These are phyloP conservation scores for Caenorhabditis imperialis DNA, from an alignment of 2,888 invertebrate species.

Conservation along the genomic window DNA sequence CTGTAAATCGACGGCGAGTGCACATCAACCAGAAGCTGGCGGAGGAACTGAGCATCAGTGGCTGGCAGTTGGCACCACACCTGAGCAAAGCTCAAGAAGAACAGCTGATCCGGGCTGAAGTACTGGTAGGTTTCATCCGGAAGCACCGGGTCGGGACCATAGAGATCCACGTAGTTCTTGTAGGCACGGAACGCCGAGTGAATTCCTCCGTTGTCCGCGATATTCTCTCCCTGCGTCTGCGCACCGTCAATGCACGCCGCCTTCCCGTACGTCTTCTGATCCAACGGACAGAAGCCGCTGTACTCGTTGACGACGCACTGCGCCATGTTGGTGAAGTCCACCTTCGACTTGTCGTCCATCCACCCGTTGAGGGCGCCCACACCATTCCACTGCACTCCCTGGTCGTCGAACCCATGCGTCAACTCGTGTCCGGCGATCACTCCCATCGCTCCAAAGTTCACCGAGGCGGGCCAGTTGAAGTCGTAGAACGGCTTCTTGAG, in stretches of 20 bases:
- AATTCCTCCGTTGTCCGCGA: conserved; percentile 81
- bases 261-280: conserved; percentile 45
- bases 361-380: conserved; percentile 68
- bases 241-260: conserved; percentile 78
- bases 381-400: conserved; percentile 74
- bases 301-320: conserved; percentile 71
- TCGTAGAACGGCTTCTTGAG: conserved; percentile 74
- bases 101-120: conserved; percentile 67
- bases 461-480: conserved; percentile 70
- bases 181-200: conserved; percentile 75
- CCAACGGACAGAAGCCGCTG: conserved; percentile 70
- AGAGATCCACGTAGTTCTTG: conserved; percentile 65
- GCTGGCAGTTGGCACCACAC: conserved; percentile 65
- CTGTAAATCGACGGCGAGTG: conserved; percentile 69
- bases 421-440: conserved; percentile 96
- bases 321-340: conserved; percentile 66
- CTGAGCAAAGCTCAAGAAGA: conserved; percentile 69
- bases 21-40: conserved; percentile 65
- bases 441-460: conserved; percentile 91
- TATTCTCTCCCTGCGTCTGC: conserved; percentile 81
- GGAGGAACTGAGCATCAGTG: conserved; percentile 21
- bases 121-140: conserved; percentile 62
- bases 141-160: conserved; percentile 71
- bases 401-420: conserved; percentile 94
- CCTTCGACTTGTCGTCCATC: conserved; percentile 67